These are phyloP conservation scores for Alligator sinensis DNA, from an alignment of 2,113 vertebrate genomes.

Conservation along the genomic window DNA sequence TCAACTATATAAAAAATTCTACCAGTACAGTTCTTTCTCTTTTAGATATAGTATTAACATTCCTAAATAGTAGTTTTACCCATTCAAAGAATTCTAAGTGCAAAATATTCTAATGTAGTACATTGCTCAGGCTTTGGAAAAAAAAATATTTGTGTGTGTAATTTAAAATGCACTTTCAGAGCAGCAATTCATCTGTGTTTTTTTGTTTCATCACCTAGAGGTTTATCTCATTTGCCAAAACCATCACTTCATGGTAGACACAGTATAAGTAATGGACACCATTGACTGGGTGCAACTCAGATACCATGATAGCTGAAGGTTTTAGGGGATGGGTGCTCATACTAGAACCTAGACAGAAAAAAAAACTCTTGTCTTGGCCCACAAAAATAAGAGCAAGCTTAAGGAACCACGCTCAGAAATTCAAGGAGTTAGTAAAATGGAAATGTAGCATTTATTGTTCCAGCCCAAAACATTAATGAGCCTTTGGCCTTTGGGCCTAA, in stretches of 20 bases:
- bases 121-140: not conserved
- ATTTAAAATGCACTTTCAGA: not conserved
- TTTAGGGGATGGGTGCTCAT: not conserved
- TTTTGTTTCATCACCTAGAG: not conserved
- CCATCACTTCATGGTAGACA: not conserved
- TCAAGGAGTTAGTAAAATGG: not conserved
- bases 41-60: not conserved
- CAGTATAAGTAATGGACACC: not conserved
- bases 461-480: not conserved
- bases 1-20: not conserved
- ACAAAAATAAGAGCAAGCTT: not conserved
- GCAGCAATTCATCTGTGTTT: not conserved
- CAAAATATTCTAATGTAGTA: not conserved
- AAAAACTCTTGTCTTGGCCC: not conserved
- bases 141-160: not conserved
- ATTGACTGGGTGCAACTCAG: not conserved
- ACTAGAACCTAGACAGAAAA: not conserved
- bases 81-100: not conserved
- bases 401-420: rapidly evolving
- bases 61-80: not conserved
- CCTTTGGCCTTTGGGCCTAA: rapidly evolving
- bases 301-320: not conserved
- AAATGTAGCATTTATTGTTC: not conserved
- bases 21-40: not conserved
- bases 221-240: not conserved